Evolutionary conservation across 2,797 vertebrate species (phyloP).

Genomic region (Acanthurus lineatus): DNA sequence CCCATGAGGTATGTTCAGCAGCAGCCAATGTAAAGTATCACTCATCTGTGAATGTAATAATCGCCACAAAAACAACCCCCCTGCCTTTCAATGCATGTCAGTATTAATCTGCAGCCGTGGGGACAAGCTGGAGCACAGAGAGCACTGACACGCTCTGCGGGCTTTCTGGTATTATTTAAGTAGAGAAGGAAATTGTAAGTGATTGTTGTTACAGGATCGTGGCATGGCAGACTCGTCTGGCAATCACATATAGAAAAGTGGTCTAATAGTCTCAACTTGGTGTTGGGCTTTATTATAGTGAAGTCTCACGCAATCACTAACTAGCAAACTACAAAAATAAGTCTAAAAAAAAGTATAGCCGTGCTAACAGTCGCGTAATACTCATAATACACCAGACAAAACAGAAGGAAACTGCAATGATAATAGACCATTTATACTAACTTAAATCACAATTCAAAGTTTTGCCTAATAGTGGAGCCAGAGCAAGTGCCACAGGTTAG

Average conservation of each 20-base stretch:
- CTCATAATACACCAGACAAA: background rate
- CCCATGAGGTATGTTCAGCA: slow-evolving; percentile 41
- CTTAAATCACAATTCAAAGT: too few relatives aligned
- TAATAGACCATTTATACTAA: background rate
- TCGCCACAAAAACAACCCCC: slow-evolving; percentile 38
- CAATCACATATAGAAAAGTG: slow-evolving; percentile 17
- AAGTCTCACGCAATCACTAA: slow-evolving; percentile 8
- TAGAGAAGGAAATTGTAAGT: slow-evolving; percentile 49
- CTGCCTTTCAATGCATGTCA: slow-evolving; percentile 36
- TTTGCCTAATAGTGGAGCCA: background rate
- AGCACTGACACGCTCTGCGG: slow-evolving; percentile 54
- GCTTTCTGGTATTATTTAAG: slow-evolving; percentile 66
- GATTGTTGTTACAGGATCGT: slow-evolving; percentile 48
- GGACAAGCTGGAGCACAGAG: slow-evolving; percentile 40
- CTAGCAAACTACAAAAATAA: background rate
- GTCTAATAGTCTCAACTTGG: slow-evolving; percentile 18
- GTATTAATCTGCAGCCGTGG: slow-evolving; percentile 35
- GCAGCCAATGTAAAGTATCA: slow-evolving; percentile 59
- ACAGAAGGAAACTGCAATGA: background rate
- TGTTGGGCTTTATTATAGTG: slow-evolving; percentile 16
- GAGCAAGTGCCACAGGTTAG: background rate
- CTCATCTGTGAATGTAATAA: slow-evolving; percentile 67
- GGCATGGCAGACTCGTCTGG: slow-evolving; percentile 18
- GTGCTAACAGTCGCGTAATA: background rate
- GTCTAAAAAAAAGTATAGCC: background rate